Base-by-base conservation (phyloP, 2,888 invertebrate genomes). In the Cantharis flavilabris region DNA sequence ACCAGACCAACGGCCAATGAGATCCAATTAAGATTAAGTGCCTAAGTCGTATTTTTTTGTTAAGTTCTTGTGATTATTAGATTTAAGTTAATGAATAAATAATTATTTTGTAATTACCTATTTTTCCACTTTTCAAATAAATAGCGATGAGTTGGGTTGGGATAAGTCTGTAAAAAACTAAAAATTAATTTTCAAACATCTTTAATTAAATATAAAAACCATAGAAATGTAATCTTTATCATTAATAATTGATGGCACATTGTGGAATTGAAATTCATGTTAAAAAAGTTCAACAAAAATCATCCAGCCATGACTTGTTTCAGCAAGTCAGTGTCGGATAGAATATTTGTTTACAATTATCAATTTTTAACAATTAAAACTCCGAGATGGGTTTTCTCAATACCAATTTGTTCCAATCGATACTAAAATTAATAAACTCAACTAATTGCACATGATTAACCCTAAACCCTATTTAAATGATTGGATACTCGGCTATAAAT, bases 1-100 rank as follows among this genome's bases (percentile, higher is more conserved):
- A 89, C 91, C 77, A 90, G 98, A 2, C 96, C 97, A 14, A 93
- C 94, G 1, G 95, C 96, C 0, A 90, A 91, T 79, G 94, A 94
- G 28, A 92, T 96, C 20, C 89, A 91, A 63, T 91, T 30, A 63
- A 30, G 26, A 49, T 49, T 49, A n/a, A 49, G n/a, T 49, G 33
- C 33, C 33, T 49, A 49, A 49, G 33, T 49, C n/a, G n/a, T 49
- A 49, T 49, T 49, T 49, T 49, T 49, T 5, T 7, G 2, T 49
- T 49, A 49, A 49, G 49, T 49, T 49, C 49, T 49, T 49, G 49
- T 49, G 49, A 49, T 49, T 49, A 49, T n/a, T 49, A 49, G 9
- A 49, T 49, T 49, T 49, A 49, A 49, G 49, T 49, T 49, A 13
- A 33, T 49, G 7, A 49, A 49, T 49, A 49, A 49, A 49, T 49